Percentiles rank a stretch among this genome's conserved stretches.
phyloP scores from a whole-genome alignment of 2,888 invertebrate genomes.

The Caenorhabditis auriculariae region DNA sequence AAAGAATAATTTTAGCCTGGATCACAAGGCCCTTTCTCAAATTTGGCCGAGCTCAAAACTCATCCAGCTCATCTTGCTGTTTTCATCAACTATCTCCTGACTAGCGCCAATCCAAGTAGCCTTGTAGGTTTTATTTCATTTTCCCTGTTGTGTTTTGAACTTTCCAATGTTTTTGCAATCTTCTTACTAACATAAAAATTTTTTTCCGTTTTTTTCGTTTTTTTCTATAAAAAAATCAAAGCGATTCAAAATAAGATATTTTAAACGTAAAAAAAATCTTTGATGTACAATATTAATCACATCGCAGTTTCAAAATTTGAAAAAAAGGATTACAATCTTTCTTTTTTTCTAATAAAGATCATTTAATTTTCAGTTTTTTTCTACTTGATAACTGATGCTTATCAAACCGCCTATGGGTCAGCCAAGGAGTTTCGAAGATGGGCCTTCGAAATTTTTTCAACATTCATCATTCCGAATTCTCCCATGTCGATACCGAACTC shows the following conservation, averaged over 20 bases:
- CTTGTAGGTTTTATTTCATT: conserved; percentile 69
- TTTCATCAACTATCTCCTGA: conserved; percentile 85
- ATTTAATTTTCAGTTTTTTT: no score
- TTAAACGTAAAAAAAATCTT: no score
- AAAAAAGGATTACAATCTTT: no score
- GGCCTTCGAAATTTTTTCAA: conserved; percentile 80
- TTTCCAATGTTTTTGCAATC: not conserved
- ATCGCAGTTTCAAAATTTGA: no score
- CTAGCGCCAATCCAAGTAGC: conserved; percentile 80
- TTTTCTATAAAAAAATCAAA: conserved; percentile 2
- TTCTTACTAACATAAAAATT: not conserved
- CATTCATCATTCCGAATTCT: conserved; percentile 62
- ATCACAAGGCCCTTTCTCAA: conserved; percentile 83
- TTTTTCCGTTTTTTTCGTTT: conserved; percentile 24
- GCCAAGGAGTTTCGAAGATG: conserved; percentile 90
- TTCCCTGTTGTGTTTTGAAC: no score
- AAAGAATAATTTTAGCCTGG: conserved; percentile 71
- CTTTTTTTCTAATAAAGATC: no score
- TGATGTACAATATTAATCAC: no score
- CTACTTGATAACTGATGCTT: conserved; percentile 87
- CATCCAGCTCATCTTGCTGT: conserved; percentile 89
- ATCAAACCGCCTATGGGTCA: conserved; percentile 74
- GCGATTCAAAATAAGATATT: no score
- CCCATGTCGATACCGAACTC: conserved; percentile 57
- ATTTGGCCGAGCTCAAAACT: conserved; percentile 78